phyloP scores from a whole-genome alignment of 2,888 invertebrate genomes.

The Linhomoeus sp. region DNA sequence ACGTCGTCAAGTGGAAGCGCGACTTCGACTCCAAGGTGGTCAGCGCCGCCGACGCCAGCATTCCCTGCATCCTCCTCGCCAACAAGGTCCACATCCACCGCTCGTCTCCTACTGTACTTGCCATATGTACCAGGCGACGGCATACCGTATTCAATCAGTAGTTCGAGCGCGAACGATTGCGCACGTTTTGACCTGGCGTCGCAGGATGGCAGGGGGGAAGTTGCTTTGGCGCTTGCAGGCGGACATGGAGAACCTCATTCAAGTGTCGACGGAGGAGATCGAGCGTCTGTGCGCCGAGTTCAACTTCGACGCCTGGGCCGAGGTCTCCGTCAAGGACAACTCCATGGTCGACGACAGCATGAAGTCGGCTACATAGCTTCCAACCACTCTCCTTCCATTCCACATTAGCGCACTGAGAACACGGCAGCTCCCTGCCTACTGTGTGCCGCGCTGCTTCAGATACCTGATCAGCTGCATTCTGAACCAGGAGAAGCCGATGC shows the following conservation, averaged over 20 bases:
- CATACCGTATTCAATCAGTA: too few relatives aligned
- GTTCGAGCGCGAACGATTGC: too few relatives aligned
- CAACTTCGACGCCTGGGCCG: slow-evolving; percentile 40
- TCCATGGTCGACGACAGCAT: slow-evolving; percentile 40
- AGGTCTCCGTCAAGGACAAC: slow-evolving; percentile 41
- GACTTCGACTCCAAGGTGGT: slow-evolving; percentile 40
- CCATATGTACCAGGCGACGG: too few relatives aligned
- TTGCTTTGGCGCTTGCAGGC: slow-evolving; percentile 34
- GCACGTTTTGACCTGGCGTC: too few relatives aligned
- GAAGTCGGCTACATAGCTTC: slow-evolving; percentile 34
- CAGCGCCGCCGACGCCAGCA: slow-evolving; percentile 33
- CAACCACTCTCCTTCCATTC: too few relatives aligned
- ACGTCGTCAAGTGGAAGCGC: slow-evolving; percentile 41
- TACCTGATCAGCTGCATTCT: neutral
- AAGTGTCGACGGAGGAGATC: slow-evolving; percentile 37
- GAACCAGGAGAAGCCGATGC: neutral
- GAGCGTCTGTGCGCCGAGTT: slow-evolving; percentile 39
- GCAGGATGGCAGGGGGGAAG: too few relatives aligned
- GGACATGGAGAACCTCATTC: slow-evolving; percentile 31
- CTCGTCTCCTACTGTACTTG: too few relatives aligned
- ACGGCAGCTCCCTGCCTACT: too few relatives aligned
- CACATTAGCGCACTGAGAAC: neutral
- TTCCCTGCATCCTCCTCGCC: slow-evolving; percentile 40
- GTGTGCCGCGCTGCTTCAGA: neutral
- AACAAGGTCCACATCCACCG: slow-evolving; percentile 35